Evolutionary conservation across 2,113 vertebrate species (phyloP), one percentile per base, ranked within the genome.

Genomic region (Anthoscopus minutus): DNA sequence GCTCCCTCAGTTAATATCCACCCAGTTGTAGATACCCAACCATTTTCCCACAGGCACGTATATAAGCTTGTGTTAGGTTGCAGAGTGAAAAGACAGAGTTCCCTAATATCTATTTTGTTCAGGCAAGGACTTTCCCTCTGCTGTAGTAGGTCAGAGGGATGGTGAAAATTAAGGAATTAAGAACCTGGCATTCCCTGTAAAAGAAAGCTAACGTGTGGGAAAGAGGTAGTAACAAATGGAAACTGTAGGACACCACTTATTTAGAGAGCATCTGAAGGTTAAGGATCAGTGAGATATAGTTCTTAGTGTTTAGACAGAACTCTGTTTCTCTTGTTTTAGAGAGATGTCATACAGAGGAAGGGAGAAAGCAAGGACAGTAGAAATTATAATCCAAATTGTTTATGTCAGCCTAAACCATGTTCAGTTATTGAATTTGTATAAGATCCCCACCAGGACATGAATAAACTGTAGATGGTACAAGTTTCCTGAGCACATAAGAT

Each of bases 21-120:
- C 7, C 50, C 35, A 66, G 17, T 7, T 82, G 21, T 38, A 81
- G n/a, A 48, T 31, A 78, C 2, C 10, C 12, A 69, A 7, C 10
- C 7, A 25, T 17, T 22, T 37, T 60, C 44, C 56, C 44, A 80
- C 6, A 71, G 27, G 27, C 16, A 56, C 0, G 0, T 42, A 13
- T 33, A 44, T 9, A 66, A 48, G 6, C 3, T 64, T 24, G 5
- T 47, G 35, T 48, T 69, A 51, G 8, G 16, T 17, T 69, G 27
- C 8, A 65, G 5, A 40, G 15, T 1, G 1, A 82, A 88, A 90
- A 53, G 37, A 25, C 5, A 54, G 14, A 44, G 13, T 22, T 81
- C 13, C 27, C 6, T 61, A 57, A 50, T 31, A 51, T 35, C 5
- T 76, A 2, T 8, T 64, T 60, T 69, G 14, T 64, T 80, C 27